These are phyloP conservation scores for Dicranocentrus wangi DNA, from an alignment of 2,888 invertebrate species.

Conservation along the genomic window DNA sequence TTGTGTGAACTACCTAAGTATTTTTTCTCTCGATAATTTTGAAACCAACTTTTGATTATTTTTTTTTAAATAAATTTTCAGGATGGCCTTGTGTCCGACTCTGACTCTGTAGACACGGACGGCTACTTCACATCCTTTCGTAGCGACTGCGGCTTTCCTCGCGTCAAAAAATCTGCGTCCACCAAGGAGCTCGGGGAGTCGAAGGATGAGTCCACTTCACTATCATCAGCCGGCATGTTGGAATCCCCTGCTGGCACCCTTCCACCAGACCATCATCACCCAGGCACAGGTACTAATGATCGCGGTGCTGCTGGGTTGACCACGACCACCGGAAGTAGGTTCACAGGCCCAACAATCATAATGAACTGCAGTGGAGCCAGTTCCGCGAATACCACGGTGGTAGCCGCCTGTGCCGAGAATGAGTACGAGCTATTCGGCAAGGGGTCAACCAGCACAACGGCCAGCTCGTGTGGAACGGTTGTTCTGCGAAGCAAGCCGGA, in stretches of 20 bases:
- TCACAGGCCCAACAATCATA: not conserved
- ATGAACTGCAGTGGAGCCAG: constrained; percentile 76
- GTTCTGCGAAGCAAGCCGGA: constrained; percentile 72
- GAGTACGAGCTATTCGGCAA: constrained; percentile 94
- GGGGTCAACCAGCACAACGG: constrained; percentile 92
- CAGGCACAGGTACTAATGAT: too few relatives aligned
- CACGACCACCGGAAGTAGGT: not conserved
- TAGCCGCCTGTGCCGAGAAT: constrained; percentile 82
- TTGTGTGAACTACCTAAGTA: too few relatives aligned
- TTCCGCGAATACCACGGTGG: constrained; percentile 28
- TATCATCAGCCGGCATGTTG: constrained; percentile 30
- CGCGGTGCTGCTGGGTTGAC: too few relatives aligned
- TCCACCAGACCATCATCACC: too few relatives aligned
- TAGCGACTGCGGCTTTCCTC: constrained; percentile 90
- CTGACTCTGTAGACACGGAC: constrained; percentile 83
- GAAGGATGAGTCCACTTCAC: not conserved
- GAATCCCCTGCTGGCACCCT: constrained; percentile 13
- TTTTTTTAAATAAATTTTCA: constrained; percentile 32
- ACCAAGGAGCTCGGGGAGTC: constrained; percentile 80
- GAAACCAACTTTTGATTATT: too few relatives aligned
- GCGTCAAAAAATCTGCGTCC: constrained; percentile 79
- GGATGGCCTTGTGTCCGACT: constrained; percentile 73
- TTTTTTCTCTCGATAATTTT: too few relatives aligned
- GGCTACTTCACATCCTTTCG: constrained; percentile 99
- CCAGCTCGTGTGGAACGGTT: constrained; percentile 91